A percentile compares a stretch with the other conserved stretches of the same genome.
phyloP scores from a whole-genome alignment of 2,888 invertebrate species.

The Chalcosyrphus nemorum region DNA sequence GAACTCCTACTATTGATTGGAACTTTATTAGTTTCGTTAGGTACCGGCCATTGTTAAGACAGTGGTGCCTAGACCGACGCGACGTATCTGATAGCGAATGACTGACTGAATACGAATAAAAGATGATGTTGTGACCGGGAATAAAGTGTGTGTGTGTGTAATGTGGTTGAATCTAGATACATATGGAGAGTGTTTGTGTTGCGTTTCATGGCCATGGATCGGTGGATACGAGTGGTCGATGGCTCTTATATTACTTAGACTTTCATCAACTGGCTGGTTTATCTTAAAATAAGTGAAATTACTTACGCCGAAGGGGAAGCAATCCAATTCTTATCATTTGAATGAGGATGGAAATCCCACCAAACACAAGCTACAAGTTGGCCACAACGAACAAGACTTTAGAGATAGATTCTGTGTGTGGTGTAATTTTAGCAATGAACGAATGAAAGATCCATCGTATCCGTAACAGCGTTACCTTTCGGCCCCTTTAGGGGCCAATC shows the following conservation, averaged over 20 bases:
- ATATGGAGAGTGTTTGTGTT: background rate
- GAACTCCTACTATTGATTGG: background rate
- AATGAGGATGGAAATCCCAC: too few relatives aligned
- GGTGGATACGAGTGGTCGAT: background rate
- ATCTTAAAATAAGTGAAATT: background rate
- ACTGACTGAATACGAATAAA: background rate
- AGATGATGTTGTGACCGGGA: background rate
- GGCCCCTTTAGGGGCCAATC: too few relatives aligned
- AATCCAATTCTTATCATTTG: background rate
- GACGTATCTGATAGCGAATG: background rate
- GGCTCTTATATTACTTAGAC: background rate
- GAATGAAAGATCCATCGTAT: too few relatives aligned
- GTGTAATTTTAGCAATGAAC: too few relatives aligned
- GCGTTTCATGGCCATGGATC: background rate
- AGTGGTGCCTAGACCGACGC: background rate
- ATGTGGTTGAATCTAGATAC: background rate
- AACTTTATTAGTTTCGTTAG: background rate
- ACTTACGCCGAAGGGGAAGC: background rate
- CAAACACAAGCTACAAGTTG: too few relatives aligned
- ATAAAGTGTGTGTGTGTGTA: background rate
- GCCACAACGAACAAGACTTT: too few relatives aligned
- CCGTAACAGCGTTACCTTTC: too few relatives aligned
- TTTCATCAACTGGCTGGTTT: background rate
- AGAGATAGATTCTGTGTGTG: too few relatives aligned
- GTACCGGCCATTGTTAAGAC: background rate